Conservation (phyloP, 2,888 invertebrate genomes). For the Neuroscelio doddi region DNA sequence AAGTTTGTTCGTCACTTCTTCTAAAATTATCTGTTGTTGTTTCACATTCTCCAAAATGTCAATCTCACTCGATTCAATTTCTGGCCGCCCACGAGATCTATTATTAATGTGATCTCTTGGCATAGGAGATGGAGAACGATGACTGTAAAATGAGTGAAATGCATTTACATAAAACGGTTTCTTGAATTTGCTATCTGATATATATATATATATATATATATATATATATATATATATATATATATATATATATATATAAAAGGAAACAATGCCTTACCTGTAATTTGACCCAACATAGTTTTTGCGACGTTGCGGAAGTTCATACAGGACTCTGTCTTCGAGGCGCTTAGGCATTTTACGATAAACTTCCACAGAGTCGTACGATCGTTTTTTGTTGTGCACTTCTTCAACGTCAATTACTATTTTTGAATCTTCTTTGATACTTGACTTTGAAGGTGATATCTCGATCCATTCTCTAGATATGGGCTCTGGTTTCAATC, state of each 20-base stretch:
- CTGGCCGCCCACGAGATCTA: too few species aligned
- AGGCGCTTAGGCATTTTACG: not conserved
- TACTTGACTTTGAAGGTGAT: not conserved
- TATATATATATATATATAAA: too few species aligned
- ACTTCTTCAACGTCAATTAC: not conserved
- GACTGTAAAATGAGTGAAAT: too few species aligned
- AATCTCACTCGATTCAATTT: not conserved
- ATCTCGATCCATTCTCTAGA: not conserved
- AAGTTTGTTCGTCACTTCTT: slow-evolving; percentile 30
- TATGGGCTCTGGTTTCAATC: not conserved
- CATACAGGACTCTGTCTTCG: not conserved
- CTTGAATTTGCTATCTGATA: too few species aligned
- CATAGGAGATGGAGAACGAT: too few species aligned
- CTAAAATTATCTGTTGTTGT: slow-evolving; percentile 34
- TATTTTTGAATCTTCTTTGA: not conserved
- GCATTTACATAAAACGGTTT: too few species aligned
- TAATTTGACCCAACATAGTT: not conserved
- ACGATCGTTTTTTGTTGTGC: not conserved
- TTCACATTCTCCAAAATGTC: slow-evolving; percentile 36
- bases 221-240: too few species aligned
- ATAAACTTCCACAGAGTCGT: not conserved
- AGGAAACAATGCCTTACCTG: too few species aligned
- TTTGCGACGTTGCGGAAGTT: not conserved
- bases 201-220: too few species aligned
- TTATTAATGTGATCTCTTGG: too few species aligned